Percentiles rank a stretch among this genome's conserved stretches.
Evolutionary conservation across 1,140 invertebrate species (phyloP).

Genomic region (Prorops nasuta): DNA sequence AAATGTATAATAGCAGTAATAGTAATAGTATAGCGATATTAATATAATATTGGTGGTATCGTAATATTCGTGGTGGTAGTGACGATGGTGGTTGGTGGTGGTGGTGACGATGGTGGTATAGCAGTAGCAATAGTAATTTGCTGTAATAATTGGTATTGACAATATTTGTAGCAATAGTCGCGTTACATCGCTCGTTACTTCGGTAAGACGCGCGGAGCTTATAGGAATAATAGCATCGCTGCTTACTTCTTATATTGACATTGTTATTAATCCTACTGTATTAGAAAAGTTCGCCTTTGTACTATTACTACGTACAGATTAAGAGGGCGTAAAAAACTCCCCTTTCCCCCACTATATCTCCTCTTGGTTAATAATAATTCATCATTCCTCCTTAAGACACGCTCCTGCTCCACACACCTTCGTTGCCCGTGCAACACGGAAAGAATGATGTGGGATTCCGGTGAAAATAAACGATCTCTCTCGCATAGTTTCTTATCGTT

Average conservation of each 20-base stretch:
- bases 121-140: neutral
- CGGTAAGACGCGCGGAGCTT: neutral
- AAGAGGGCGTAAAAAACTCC: constrained; percentile 6
- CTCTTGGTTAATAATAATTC: neutral
- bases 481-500: too few relatives aligned
- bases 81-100: neutral
- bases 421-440: too few relatives aligned
- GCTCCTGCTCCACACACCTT: too few relatives aligned
- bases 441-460: too few relatives aligned
- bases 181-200: neutral
- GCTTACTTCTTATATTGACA: constrained; percentile 6
- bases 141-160: constrained; percentile 4
- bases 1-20: constrained; percentile 12
- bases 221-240: constrained; percentile 4
- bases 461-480: too few relatives aligned
- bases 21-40: constrained; percentile 18
- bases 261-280: neutral
- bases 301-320: constrained; percentile 23
- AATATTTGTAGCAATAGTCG: constrained; percentile 2
- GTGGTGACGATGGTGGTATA: neutral
- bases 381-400: too few relatives aligned
- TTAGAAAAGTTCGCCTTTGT: neutral
- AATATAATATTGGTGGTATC: constrained; percentile 13
- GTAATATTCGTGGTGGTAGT: too few relatives aligned
- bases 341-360: constrained; percentile 4